Percentiles rank a stretch among this genome's conserved stretches.
phyloP scores from a whole-genome alignment of 53 echinoderm and acorn worm genomes.

The Echinarachnius parma region DNA sequence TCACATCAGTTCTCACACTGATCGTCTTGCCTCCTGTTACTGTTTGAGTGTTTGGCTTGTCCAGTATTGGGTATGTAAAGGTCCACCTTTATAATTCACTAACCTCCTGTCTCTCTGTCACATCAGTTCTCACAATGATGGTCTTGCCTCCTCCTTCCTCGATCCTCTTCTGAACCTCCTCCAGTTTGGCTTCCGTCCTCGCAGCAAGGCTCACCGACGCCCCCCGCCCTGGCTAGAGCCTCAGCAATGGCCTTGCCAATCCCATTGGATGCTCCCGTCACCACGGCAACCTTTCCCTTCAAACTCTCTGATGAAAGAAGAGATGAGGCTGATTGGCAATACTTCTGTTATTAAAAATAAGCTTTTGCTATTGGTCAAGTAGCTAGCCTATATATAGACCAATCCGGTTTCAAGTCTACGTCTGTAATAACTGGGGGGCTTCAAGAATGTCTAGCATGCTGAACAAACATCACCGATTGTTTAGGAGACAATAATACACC shows the following conservation, averaged over 20 bases:
- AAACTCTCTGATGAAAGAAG: background rate
- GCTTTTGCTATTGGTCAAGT: no score
- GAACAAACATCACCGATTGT: no score
- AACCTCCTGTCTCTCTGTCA: constrained; percentile 68
- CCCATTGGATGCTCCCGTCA: constrained; percentile 72
- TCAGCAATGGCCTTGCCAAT: constrained; percentile 69
- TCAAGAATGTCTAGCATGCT: no score
- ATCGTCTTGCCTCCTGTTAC: constrained; percentile 52
- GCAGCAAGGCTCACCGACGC: constrained; percentile 68
- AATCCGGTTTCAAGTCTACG: no score
- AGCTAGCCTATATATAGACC: no score
- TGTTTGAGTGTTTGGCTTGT: no score
- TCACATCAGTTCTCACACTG: constrained; percentile 64
- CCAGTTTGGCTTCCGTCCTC: constrained; percentile 58
- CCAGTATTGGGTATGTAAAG: no score
- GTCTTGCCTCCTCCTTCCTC: constrained; percentile 49
- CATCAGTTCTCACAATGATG: constrained; percentile 63
- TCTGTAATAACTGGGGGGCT: no score
- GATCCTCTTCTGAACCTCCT: constrained; percentile 25
- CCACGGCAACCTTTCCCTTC: constrained; percentile 59
- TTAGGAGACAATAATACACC: no score
- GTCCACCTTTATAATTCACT: no score
- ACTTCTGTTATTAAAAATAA: no score
- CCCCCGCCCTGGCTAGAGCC: constrained; percentile 61
- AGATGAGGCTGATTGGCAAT: no score